Evolutionary conservation across 2,797 vertebrate species (phyloP), one percentile per base, ranked within the genome.

Genomic region (Erpetoichthys calabaricus): DNA sequence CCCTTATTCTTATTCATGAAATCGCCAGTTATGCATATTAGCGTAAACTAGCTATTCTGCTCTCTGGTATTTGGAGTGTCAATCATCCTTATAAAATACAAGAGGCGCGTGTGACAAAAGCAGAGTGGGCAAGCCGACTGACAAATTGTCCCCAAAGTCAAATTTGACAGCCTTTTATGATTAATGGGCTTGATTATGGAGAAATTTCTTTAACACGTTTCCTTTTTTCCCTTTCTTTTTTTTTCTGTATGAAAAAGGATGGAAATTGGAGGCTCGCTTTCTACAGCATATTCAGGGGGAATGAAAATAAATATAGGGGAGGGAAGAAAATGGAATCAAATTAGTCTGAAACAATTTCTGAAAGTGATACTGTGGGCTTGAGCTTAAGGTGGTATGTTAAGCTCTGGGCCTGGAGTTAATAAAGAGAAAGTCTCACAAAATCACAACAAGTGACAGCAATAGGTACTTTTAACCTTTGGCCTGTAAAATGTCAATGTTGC

Each of bases 71-170:
- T 81, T 76, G 76, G 72, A 66, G 70, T 86, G 85, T 83, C 84
- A 86, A 79, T 86, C 85, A 84, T 84, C 79, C 81, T 85, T 84
- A 84, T 69, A 63, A 68, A 56, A 62, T 73, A 86, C 83, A 82
- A 83, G 80, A 75, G 76, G 65, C 75, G 57, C 51, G 60, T 57
- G 64, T 67, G 76, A 82, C 77, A 79, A 73, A 79, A 78, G 75
- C 71, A 9, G 65, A 77, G 73, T 68, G 75, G 74, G 62, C 73
- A 65, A 62, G 76, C 74, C 64, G 70, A 62, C 80, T 82, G 82
- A 85, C 81, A 86, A 85, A 87, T 87, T 85, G 83, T 86, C 82
- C 83, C 85, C 82, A 84, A 84, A 86, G 84, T 85, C 82, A 82
- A 74, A 85, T 83, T 84, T 85, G 85, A 87, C 85, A 85, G 82